phyloP scores from a whole-genome alignment of 2,888 invertebrate species.

The Tolmerus cingulatus region DNA sequence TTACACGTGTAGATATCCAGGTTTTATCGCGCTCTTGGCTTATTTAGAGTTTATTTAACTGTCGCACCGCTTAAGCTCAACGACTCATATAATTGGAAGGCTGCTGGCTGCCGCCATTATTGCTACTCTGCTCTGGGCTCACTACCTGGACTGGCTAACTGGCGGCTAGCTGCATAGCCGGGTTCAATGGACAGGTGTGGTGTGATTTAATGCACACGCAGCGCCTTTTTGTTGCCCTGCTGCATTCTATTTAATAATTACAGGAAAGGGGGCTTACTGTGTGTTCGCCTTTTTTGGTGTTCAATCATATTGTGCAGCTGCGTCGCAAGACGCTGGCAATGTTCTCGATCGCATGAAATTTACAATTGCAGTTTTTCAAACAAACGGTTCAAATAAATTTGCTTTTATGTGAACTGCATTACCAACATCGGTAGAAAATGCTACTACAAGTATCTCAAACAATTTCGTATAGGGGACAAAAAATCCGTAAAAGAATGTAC shows the following conservation, averaged over 20 bases:
- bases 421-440: too few species aligned
- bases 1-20: neutral
- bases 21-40: constrained; percentile 26
- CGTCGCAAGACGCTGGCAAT: neutral
- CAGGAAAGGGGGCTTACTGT: neutral
- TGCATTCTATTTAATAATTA: neutral
- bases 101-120: neutral
- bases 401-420: neutral
- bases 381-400: neutral
- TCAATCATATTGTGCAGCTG: neutral
- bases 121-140: neutral
- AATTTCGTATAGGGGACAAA: too few species aligned
- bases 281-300: neutral
- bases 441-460: neutral
- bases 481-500: too few species aligned
- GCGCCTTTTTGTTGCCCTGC: neutral
- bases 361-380: neutral
- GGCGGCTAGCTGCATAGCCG: neutral
- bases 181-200: constrained; percentile 24
- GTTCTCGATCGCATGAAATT: neutral
- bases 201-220: neutral
- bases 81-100: neutral
- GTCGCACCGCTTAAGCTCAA: neutral
- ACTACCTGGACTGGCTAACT: neutral
- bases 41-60: constrained; percentile 34